Evolutionary conservation across 2,888 invertebrate genomes (phyloP).

Genomic region (Erpobdella octoculata): DNA sequence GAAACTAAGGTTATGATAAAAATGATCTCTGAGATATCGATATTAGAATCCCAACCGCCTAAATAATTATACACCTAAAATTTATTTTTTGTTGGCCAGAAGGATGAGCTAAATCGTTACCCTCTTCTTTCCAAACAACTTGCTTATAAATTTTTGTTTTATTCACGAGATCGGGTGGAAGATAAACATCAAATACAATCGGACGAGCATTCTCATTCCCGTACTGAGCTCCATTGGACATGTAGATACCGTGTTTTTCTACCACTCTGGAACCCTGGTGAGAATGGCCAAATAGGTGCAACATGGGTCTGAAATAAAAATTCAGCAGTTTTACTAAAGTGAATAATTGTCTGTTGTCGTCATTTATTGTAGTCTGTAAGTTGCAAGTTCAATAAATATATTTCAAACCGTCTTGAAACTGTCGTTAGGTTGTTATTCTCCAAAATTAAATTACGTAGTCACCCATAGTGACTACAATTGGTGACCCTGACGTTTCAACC

Average conservation of each 20-base stretch:
- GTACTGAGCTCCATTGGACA: conserved; percentile 30
- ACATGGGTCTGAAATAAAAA: conserved; percentile 39
- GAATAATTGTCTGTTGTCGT: neutral
- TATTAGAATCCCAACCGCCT: too few relatives aligned
- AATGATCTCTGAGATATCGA: too few relatives aligned
- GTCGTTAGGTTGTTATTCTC: too few relatives aligned
- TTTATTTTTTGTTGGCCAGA: neutral
- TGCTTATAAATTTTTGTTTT: conserved; percentile 29
- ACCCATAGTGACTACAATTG: too few relatives aligned
- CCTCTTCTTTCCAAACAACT: conserved; percentile 28
- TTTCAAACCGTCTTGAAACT: too few relatives aligned
- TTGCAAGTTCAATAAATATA: neutral
- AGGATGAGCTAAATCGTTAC: neutral
- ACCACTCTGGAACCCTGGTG: conserved; percentile 37
- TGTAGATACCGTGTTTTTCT: conserved; percentile 30
- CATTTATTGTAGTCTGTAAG: neutral
- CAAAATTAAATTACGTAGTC: too few relatives aligned
- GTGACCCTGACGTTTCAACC: too few relatives aligned
- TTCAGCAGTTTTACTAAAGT: neutral
- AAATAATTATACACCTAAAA: neutral
- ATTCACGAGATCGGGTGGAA: conserved; percentile 14
- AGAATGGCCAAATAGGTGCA: conserved; percentile 45
- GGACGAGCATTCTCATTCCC: conserved; percentile 21
- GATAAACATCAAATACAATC: conserved; percentile 30
- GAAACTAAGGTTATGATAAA: too few relatives aligned